phyloP scores from a whole-genome alignment of 2,113 vertebrate genomes.

The Psammodynastes pulverulentus region DNA sequence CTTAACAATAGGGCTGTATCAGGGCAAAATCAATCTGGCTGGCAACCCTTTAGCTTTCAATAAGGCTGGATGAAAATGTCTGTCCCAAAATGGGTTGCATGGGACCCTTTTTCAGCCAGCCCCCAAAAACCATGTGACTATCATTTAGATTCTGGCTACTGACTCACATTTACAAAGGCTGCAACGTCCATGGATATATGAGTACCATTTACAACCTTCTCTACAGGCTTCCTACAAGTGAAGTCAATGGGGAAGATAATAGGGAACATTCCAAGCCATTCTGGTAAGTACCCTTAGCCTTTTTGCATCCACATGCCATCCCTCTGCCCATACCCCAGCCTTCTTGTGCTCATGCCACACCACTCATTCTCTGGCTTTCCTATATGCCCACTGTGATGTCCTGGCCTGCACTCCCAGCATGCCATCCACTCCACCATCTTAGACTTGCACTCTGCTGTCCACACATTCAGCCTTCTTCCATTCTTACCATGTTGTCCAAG shows the following conservation, averaged over 20 bases:
- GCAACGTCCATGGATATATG: not conserved
- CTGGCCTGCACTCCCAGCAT: not conserved
- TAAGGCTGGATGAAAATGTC: no score
- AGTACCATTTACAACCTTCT: not conserved
- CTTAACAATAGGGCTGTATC: no score
- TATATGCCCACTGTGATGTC: not conserved
- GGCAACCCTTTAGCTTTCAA: no score
- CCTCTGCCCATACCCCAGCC: not conserved
- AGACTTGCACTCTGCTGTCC: not conserved
- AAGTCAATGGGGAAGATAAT: not conserved
- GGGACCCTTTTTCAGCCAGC: no score
- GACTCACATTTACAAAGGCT: not conserved
- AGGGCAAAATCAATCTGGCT: no score
- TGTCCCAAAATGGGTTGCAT: no score
- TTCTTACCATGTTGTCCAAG: not conserved
- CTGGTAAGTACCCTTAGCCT: not conserved
- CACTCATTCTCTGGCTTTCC: not conserved
- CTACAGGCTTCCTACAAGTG: not conserved
- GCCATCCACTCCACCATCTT: not conserved
- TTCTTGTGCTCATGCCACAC: not conserved
- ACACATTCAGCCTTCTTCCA: not conserved
- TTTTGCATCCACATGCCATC: not conserved
- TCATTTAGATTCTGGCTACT: not conserved
- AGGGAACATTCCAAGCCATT: not conserved
- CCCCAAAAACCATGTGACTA: not conserved